Evolutionary conservation across 2,113 vertebrate genomes (phyloP).

Genomic region (Alethe diademata): DNA sequence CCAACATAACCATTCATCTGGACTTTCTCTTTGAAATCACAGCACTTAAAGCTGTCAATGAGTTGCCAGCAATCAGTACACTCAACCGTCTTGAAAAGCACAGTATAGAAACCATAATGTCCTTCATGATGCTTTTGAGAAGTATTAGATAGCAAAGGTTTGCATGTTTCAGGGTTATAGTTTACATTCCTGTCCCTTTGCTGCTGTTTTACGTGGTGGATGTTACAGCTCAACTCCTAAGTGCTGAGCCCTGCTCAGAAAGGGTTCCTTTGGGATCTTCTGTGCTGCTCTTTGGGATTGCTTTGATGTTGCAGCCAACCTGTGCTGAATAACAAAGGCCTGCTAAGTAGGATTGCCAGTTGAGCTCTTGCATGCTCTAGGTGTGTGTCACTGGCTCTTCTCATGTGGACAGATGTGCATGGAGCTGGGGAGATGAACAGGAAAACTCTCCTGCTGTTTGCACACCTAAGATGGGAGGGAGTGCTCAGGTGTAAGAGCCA

Average conservation of each 20-base stretch:
- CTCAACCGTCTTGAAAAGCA: not conserved
- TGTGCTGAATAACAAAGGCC: not conserved
- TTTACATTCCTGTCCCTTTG: not conserved
- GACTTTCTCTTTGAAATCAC: not conserved
- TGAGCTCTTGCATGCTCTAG: not conserved
- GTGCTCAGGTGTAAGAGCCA: not conserved
- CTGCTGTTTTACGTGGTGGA: not conserved
- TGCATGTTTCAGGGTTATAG: not conserved
- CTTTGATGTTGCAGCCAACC: not conserved
- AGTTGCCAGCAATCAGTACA: not conserved
- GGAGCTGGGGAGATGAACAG: not conserved
- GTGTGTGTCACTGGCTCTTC: not conserved
- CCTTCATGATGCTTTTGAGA: not conserved
- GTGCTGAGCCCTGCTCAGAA: not conserved
- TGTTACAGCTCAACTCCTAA: not conserved
- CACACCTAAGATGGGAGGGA: not conserved
- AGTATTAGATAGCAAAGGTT: not conserved
- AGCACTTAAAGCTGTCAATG: not conserved
- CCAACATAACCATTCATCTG: not conserved
- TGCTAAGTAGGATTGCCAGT: not conserved
- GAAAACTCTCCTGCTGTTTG: not conserved
- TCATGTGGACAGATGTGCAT: accelerated
- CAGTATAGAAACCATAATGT: not conserved
- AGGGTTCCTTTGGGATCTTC: not conserved
- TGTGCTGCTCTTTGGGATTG: not conserved